Evolutionary conservation across 2,888 invertebrate species (phyloP).

Genomic region (Altica lythri): DNA sequence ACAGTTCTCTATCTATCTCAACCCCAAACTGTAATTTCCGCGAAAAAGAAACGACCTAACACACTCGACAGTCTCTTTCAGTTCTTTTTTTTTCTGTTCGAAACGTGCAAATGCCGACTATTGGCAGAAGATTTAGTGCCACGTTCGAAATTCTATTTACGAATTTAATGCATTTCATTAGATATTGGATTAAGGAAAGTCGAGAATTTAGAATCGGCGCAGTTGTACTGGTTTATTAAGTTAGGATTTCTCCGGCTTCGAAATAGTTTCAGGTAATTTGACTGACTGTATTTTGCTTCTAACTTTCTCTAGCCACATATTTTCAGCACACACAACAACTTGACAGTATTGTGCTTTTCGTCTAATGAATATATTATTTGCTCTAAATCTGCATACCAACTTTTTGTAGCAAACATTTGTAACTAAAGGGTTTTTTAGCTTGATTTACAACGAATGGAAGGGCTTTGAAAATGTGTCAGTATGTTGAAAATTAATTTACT

Average conservation of each 20-base stretch:
- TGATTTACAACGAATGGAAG: too few species aligned
- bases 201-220: slow-evolving; percentile 20
- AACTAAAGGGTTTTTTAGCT: too few species aligned
- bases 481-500: too few species aligned
- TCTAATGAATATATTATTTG: too few species aligned
- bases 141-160: slow-evolving; percentile 25
- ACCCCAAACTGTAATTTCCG: too few species aligned
- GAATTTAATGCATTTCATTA: slow-evolving; percentile 27
- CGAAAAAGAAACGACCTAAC: neutral
- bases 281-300: neutral
- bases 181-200: slow-evolving; percentile 22
- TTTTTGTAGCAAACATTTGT: too few species aligned
- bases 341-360: neutral
- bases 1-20: too few species aligned
- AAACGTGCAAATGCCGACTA: slow-evolving; percentile 18
- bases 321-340: neutral
- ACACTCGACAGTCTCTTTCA: neutral
- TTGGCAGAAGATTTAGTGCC: slow-evolving; percentile 24
- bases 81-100: neutral
- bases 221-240: slow-evolving; percentile 21
- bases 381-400: too few species aligned
- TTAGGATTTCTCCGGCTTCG: slow-evolving; percentile 17
- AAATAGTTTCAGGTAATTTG: slow-evolving; percentile 23
- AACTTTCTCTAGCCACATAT: slow-evolving; percentile 6
- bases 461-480: too few species aligned